Percentiles rank a stretch among this genome's conserved stretches.
Evolutionary conservation across 2,888 invertebrate genomes (phyloP).

Genomic region (Athalia circularis): DNA sequence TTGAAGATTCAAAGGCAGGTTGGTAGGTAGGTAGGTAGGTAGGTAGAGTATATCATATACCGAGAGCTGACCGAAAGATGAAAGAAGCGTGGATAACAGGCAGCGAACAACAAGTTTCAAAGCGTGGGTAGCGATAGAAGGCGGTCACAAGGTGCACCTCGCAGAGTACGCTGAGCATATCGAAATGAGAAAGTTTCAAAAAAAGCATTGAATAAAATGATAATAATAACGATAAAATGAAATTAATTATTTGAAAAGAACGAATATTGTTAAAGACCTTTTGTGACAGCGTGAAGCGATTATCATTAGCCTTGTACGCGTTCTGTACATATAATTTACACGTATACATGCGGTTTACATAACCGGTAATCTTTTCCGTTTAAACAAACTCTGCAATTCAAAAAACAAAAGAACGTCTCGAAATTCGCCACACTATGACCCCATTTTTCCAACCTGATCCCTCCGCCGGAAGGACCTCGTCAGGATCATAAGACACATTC

Average conservation of each 20-base stretch:
- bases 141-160: neutral
- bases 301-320: constrained; percentile 15
- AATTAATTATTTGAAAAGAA: constrained; percentile 1
- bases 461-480: no score
- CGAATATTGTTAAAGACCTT: constrained; percentile 1
- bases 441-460: neutral
- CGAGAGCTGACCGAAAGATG: neutral
- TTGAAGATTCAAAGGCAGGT: neutral
- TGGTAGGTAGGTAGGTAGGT: neutral
- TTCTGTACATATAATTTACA: constrained; percentile 21
- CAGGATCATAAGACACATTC: no score
- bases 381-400: constrained; percentile 17
- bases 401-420: neutral
- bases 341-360: neutral
- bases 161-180: no score
- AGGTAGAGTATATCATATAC: neutral
- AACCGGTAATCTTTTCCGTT: constrained; percentile 29
- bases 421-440: constrained; percentile 38
- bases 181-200: no score
- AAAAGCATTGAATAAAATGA: no score
- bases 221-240: no score
- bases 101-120: constrained; percentile 24
- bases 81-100: constrained; percentile 28
- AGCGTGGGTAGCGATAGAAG: constrained; percentile 33
- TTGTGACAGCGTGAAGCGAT: constrained; percentile 27